phyloP scores from a whole-genome alignment of 2,797 vertebrate genomes.

The Centropyge bicolor region DNA sequence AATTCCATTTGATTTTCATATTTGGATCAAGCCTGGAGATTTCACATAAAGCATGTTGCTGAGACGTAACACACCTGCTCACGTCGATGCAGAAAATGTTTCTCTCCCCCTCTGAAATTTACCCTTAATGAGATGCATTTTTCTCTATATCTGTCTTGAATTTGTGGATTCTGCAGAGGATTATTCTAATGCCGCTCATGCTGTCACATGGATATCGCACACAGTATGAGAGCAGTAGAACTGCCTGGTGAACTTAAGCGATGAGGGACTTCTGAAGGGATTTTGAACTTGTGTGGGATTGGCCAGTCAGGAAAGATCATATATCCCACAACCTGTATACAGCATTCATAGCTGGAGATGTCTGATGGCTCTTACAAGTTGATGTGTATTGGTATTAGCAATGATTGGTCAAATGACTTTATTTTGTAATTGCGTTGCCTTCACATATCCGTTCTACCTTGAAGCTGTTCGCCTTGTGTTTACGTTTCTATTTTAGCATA shows the following conservation, averaged over 20 bases:
- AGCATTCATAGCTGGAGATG: slow-evolving; percentile 4
- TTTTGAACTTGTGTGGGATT: slow-evolving; percentile 56
- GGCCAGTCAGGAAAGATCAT: slow-evolving; percentile 38
- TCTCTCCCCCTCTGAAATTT: slow-evolving; percentile 21
- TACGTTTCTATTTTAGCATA: not conserved
- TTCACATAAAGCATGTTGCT: slow-evolving; percentile 30
- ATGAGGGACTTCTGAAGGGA: slow-evolving; percentile 55
- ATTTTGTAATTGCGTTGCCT: not conserved
- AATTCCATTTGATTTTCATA: slow-evolving; percentile 20
- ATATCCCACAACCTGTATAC: slow-evolving; percentile 10
- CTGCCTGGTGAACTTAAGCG: slow-evolving; percentile 40
- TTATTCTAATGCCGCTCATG: slow-evolving; percentile 72
- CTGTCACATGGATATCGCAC: slow-evolving; percentile 68
- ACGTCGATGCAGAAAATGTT: not conserved
- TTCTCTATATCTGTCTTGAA: slow-evolving; percentile 45
- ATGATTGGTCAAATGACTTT: not conserved
- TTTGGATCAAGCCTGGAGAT: slow-evolving; percentile 25
- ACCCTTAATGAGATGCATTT: slow-evolving; percentile 48
- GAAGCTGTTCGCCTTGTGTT: too few relatives aligned
- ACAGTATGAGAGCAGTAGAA: slow-evolving; percentile 37
- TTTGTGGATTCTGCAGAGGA: slow-evolving; percentile 72
- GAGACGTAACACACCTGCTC: slow-evolving; percentile 23
- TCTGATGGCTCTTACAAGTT: not conserved
- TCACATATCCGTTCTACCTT: not conserved
- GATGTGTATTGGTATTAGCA: not conserved